A percentile compares a stretch with the other conserved stretches of the same genome.
These are phyloP conservation scores for Mionectes macconnelli DNA, from an alignment of 2,113 vertebrate species.

Conservation along the genomic window DNA sequence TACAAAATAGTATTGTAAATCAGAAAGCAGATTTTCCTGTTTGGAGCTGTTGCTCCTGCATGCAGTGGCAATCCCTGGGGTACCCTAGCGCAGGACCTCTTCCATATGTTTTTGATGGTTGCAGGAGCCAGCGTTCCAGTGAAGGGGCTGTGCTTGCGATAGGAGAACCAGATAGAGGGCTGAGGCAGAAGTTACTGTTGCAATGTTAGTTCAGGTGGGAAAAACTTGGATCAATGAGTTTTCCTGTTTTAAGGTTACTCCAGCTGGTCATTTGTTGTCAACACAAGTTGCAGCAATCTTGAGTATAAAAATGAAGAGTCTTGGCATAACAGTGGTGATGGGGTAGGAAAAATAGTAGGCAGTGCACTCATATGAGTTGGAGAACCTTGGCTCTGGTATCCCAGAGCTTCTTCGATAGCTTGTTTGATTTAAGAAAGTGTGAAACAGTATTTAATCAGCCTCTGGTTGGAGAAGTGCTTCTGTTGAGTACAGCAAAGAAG, in stretches of 20 bases:
- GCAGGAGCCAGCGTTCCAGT: neutral
- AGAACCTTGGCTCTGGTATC: neutral
- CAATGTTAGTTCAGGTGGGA: neutral
- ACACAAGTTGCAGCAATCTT: neutral
- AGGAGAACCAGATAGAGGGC: neutral
- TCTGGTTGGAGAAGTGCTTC: neutral
- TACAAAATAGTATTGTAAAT: neutral
- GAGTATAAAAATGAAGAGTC: neutral
- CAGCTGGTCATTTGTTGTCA: neutral
- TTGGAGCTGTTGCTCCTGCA: neutral
- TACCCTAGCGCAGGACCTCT: neutral
- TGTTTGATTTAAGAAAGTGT: neutral
- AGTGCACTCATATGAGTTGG: neutral
- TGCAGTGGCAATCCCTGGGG: neutral
- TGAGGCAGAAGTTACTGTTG: neutral
- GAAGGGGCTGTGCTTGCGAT: neutral
- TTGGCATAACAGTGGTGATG: fast-evolving
- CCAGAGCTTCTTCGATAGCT: neutral
- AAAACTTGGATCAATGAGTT: neutral
- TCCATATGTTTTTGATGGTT: neutral
- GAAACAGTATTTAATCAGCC: neutral
- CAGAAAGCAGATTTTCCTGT: neutral
- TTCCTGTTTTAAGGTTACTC: neutral
- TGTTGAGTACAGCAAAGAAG: neutral
- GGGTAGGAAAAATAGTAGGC: neutral